These are phyloP conservation scores for Lithophane ornitopus DNA, from an alignment of 2,888 invertebrate genomes.

Conservation along the genomic window DNA sequence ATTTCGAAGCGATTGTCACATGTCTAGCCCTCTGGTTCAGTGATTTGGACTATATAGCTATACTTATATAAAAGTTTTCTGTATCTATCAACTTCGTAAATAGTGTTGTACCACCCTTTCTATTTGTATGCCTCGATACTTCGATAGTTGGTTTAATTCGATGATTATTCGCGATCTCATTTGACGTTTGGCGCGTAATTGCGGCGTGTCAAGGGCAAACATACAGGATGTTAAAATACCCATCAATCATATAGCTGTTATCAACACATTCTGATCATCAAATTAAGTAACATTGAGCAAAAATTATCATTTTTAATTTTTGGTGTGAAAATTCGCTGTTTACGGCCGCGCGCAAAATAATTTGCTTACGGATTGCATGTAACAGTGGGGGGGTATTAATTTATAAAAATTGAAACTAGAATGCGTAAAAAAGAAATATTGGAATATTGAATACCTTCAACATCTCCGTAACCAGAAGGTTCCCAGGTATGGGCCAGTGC, in stretches of 20 bases:
- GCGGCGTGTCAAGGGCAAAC: not conserved
- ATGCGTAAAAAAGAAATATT: too few species aligned
- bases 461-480: not conserved
- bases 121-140: slow-evolving; percentile 23
- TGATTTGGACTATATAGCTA: too few species aligned
- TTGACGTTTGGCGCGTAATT: slow-evolving; percentile 16
- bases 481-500: not conserved
- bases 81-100: slow-evolving; percentile 41
- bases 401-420: too few species aligned
- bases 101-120: slow-evolving; percentile 27
- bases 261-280: too few species aligned
- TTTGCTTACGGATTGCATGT: not conserved
- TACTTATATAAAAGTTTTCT: slow-evolving; percentile 3
- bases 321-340: not conserved
- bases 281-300: too few species aligned
- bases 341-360: too few species aligned
- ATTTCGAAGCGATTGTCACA: too few species aligned
- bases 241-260: too few species aligned
- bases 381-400: not conserved
- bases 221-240: not conserved
- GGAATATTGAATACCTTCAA: not conserved
- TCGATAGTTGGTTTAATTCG: slow-evolving; percentile 11
- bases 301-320: too few species aligned
- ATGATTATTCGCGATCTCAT: slow-evolving; percentile 54
- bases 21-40: too few species aligned